Conservation (phyloP, 1,140 invertebrate genomes). For the Saccostrea cuccullata region DNA sequence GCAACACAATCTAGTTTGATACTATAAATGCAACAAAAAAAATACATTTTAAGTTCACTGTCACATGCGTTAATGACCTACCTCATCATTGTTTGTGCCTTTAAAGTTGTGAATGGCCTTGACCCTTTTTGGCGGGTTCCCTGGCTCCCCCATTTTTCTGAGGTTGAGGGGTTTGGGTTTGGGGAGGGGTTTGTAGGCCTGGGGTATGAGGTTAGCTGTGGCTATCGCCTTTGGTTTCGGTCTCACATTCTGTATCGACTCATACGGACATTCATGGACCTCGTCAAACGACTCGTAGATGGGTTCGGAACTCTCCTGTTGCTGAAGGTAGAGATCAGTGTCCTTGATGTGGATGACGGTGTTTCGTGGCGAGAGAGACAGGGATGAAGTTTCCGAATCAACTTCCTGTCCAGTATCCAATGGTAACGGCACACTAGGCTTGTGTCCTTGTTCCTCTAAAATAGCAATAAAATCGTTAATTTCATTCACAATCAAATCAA, state of each 20-base stretch:
- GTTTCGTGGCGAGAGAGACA: slow-evolving; percentile 52
- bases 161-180: slow-evolving; percentile 61
- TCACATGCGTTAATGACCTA: slow-evolving; percentile 76
- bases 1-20: no score
- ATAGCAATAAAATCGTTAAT: slow-evolving; percentile 76
- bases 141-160: slow-evolving; percentile 66
- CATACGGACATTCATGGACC: slow-evolving; percentile 66
- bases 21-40: not conserved
- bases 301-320: slow-evolving; percentile 43
- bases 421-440: slow-evolving; percentile 42
- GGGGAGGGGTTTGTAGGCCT: slow-evolving; percentile 55
- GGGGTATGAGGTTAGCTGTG: slow-evolving; percentile 53
- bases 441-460: slow-evolving; percentile 64
- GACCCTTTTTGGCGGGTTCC: slow-evolving; percentile 80
- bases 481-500: slow-evolving; percentile 75
- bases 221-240: slow-evolving; percentile 46
- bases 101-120: slow-evolving; percentile 95
- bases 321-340: slow-evolving; percentile 23
- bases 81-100: slow-evolving; percentile 98
- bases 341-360: slow-evolving; percentile 64
- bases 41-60: no score
- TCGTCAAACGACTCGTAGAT: slow-evolving; percentile 52
- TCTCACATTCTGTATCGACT: slow-evolving; percentile 56
- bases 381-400: slow-evolving; percentile 44
- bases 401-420: slow-evolving; percentile 40